Conservation (phyloP, 2,113 vertebrate genomes). For the Columba janthina region DNA sequence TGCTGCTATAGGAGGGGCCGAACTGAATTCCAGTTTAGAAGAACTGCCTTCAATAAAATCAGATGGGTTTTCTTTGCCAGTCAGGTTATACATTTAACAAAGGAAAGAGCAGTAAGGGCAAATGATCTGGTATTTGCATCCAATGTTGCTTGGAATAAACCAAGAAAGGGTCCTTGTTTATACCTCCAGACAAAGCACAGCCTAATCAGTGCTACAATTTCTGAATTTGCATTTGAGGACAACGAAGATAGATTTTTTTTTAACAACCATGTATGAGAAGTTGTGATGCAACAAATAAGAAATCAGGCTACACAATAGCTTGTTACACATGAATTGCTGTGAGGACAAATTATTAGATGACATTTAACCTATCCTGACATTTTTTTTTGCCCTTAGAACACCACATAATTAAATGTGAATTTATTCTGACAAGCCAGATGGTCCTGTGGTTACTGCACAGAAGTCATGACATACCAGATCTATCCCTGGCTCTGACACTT, state of each 20-base stretch:
- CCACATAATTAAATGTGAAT: conserved; percentile 42
- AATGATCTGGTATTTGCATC: neutral
- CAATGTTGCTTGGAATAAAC: neutral
- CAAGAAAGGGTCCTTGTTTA: neutral
- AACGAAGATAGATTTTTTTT: neutral
- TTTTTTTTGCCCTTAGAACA: conserved; percentile 44
- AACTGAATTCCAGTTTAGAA: neutral
- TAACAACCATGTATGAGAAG: neutral
- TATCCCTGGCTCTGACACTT: conserved; percentile 27
- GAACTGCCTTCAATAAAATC: neutral
- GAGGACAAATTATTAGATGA: conserved; percentile 35
- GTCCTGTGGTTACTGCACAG: conserved; percentile 5
- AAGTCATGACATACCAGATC: conserved; percentile 5
- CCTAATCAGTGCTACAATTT: neutral
- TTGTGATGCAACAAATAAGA: neutral
- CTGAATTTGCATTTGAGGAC: neutral
- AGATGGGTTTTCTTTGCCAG: neutral
- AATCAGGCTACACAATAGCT: neutral
- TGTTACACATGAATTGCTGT: neutral
- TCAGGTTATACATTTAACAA: neutral
- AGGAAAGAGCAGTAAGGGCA: neutral
- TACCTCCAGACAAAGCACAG: neutral
- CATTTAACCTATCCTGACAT: conserved; percentile 37
- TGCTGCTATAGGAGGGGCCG: neutral
- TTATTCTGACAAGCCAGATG: conserved; percentile 59